Conservation (phyloP, 2,888 invertebrate species). For the Laothoe populi region DNA sequence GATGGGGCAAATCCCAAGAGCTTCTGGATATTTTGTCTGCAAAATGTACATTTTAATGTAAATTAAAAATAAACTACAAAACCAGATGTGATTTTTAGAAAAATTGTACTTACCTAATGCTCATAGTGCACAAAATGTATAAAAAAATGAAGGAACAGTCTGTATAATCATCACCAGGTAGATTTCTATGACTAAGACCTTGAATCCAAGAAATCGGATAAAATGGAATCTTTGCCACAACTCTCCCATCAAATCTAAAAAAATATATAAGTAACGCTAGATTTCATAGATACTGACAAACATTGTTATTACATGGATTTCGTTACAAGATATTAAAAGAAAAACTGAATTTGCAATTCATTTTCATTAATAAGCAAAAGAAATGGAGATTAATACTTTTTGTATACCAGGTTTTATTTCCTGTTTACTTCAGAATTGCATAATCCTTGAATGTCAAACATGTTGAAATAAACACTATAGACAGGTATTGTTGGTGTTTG, state of each 20-base stretch:
- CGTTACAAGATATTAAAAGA: too few relatives aligned
- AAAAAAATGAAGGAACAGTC: conserved; percentile 99
- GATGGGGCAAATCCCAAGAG: conserved; percentile 98
- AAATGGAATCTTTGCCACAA: conserved; percentile 98
- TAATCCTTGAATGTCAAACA: too few relatives aligned
- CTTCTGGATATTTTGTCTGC: conserved; percentile 98
- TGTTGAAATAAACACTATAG: too few relatives aligned
- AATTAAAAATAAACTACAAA: too few relatives aligned
- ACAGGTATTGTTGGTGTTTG: too few relatives aligned
- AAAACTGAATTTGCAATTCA: too few relatives aligned
- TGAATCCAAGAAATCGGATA: conserved; percentile 98
- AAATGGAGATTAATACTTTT: too few relatives aligned
- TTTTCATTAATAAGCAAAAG: too few relatives aligned
- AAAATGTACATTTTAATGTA: conserved; percentile 44
- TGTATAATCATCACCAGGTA: conserved; percentile 97
- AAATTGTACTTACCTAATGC: conserved; percentile 87
- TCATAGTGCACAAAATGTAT: conserved; percentile 99
- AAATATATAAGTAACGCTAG: conserved; percentile 25
- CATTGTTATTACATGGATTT: too few relatives aligned
- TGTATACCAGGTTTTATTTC: too few relatives aligned
- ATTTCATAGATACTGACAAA: too few relatives aligned
- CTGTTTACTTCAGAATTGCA: too few relatives aligned
- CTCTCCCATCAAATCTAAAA: conserved; percentile 97
- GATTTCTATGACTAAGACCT: conserved; percentile 97
- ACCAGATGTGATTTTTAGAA: neutral